Conservation (phyloP, 1,140 invertebrate species). For the Sitophilus oryzae region DNA sequence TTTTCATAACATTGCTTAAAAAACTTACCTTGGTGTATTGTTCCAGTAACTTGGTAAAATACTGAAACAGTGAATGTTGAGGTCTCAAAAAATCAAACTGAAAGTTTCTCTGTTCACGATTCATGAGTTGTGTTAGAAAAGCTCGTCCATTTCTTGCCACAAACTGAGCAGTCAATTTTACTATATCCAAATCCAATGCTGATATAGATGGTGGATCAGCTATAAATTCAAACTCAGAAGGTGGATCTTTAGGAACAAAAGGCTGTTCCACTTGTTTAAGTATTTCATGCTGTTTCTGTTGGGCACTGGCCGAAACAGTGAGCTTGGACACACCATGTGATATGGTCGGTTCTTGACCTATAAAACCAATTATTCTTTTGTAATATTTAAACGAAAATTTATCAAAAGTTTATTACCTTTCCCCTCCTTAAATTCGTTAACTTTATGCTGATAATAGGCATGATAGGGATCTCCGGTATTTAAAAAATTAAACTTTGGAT, state of each 20-base stretch:
- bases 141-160: constrained; percentile 97
- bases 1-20: not conserved
- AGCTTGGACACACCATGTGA: constrained; percentile 46
- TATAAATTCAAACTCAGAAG: constrained; percentile 94
- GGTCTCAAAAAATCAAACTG: constrained; percentile 99
- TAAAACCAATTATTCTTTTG: constrained; percentile 15
- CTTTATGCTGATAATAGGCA: constrained; percentile 98
- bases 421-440: constrained; percentile 91
- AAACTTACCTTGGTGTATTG: constrained; percentile 87
- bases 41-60: constrained; percentile 96
- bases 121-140: constrained; percentile 98
- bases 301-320: constrained; percentile 62
- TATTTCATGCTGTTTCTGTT: constrained; percentile 82
- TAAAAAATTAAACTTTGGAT: constrained; percentile 98
- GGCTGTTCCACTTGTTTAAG: constrained; percentile 82
- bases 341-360: constrained; percentile 45
- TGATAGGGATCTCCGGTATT: constrained; percentile 96
- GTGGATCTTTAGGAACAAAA: constrained; percentile 91
- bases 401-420: constrained; percentile 52
- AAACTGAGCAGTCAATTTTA: constrained; percentile 97
- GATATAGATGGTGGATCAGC: constrained; percentile 98
- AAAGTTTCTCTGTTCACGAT: constrained; percentile 94
- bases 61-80: constrained; percentile 97
- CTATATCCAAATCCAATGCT: constrained; percentile 96
- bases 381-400: not conserved